Conservation (phyloP, 2,888 invertebrate genomes). For the Leptopilina syphax region DNA sequence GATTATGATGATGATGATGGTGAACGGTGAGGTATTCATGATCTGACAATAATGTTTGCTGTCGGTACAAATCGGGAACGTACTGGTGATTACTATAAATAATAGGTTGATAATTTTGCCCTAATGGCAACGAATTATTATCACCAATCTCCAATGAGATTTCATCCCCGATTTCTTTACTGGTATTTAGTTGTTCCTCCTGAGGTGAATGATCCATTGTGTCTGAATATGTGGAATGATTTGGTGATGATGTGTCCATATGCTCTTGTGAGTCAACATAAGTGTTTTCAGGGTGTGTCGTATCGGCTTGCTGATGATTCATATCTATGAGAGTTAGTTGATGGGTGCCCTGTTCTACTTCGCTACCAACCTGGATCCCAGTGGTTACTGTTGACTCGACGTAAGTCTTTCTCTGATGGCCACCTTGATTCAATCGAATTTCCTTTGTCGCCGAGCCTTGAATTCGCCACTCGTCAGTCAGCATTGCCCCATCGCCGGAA, state of each 20-base stretch:
- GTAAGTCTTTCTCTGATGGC: conserved; percentile 70
- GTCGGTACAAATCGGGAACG: conserved; percentile 67
- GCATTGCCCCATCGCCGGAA: conserved; percentile 77
- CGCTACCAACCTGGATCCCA: conserved; percentile 76
- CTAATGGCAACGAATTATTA: conserved; percentile 58
- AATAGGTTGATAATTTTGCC: conserved; percentile 66
- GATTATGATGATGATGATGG: neutral
- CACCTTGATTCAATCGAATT: conserved; percentile 66
- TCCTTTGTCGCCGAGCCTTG: conserved; percentile 71
- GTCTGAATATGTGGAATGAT: conserved; percentile 74
- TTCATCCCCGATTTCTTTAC: conserved; percentile 60
- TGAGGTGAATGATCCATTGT: conserved; percentile 57
- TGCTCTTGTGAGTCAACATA: conserved; percentile 72
- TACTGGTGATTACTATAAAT: conserved; percentile 67
- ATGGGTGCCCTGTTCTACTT: conserved; percentile 72
- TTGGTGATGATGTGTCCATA: conserved; percentile 73
- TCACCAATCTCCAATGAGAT: conserved; percentile 61
- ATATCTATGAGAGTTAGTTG: conserved; percentile 75
- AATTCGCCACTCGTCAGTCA: conserved; percentile 72
- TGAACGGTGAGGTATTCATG: conserved; percentile 11
- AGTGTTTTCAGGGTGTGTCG: conserved; percentile 75
- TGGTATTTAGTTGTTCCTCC: conserved; percentile 51
- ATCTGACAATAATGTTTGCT: conserved; percentile 62
- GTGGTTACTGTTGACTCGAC: conserved; percentile 75
- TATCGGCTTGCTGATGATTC: conserved; percentile 74